Conservation (phyloP, 2,888 invertebrate genomes). For the Antitype chi region DNA sequence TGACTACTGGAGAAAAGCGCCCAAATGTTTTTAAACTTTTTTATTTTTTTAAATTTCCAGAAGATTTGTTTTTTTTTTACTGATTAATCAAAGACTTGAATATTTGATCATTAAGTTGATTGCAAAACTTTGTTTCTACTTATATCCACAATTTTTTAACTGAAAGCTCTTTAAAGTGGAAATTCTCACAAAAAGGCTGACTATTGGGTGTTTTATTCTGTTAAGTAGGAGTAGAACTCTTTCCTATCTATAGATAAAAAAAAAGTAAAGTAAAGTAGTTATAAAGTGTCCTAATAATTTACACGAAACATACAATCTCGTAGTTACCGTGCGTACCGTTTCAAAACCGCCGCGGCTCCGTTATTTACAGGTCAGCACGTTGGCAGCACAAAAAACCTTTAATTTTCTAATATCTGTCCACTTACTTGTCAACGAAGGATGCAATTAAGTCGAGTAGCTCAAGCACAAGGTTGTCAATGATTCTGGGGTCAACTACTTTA, state of each 20-base stretch:
- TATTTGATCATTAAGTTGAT: neutral
- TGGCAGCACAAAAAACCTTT: neutral
- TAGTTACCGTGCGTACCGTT: neutral
- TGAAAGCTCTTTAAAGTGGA: neutral
- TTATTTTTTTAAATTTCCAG: neutral
- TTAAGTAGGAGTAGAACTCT: neutral
- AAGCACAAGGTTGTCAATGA: conserved; percentile 94
- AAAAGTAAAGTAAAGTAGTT: too few relatives aligned
- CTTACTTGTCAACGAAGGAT: conserved; percentile 95
- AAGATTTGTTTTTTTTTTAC: neutral
- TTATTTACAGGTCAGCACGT: neutral
- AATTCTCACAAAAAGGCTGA: neutral
- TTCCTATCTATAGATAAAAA: neutral
- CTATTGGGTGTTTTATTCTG: neutral
- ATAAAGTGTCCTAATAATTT: neutral
- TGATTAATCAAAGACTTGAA: neutral
- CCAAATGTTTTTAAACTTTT: neutral
- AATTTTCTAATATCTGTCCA: conserved; percentile 1
- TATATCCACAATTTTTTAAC: neutral
- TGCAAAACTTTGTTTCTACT: neutral
- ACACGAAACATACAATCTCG: neutral
- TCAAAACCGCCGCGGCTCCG: neutral
- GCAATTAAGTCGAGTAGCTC: conserved; percentile 95
- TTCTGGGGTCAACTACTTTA: conserved; percentile 79
- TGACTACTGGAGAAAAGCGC: neutral